These are phyloP conservation scores for Matsumyia berberina DNA, from an alignment of 2,888 invertebrate genomes.

Conservation along the genomic window DNA sequence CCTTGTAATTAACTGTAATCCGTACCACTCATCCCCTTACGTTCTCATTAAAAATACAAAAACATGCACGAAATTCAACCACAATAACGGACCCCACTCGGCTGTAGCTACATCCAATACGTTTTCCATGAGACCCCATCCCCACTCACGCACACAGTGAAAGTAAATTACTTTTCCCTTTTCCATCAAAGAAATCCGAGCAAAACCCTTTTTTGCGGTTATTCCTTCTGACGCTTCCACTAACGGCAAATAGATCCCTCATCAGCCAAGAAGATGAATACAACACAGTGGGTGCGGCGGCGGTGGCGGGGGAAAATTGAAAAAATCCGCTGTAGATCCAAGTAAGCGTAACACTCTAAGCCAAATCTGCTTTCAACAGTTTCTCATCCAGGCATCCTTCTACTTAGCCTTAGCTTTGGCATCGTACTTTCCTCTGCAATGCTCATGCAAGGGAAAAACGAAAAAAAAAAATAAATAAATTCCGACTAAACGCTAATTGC, in stretches of 20 bases:
- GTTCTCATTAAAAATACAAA: slow-evolving; percentile 22
- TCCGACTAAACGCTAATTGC: slow-evolving; percentile 68
- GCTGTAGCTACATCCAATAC: slow-evolving; percentile 2
- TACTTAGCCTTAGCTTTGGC: slow-evolving; percentile 5
- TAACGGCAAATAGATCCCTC: slow-evolving; percentile 48
- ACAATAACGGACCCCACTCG: slow-evolving; percentile 42
- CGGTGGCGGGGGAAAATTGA: neutral
- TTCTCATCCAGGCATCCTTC: slow-evolving; percentile 53
- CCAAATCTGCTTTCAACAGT: slow-evolving; percentile 61
- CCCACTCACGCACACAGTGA: neutral
- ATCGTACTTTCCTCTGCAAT: slow-evolving; percentile 3
- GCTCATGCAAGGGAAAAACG: neutral
- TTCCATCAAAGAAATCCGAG: slow-evolving; percentile 37
- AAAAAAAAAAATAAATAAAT: neutral
- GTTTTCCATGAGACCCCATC: slow-evolving; percentile 14
- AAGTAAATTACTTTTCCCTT: slow-evolving; percentile 19
- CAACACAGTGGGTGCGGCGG: neutral
- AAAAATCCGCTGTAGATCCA: slow-evolving; percentile 59
- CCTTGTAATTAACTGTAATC: slow-evolving; percentile 71
- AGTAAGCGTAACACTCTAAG: slow-evolving; percentile 51
- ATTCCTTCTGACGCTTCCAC: slow-evolving; percentile 9
- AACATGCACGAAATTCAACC: slow-evolving; percentile 17
- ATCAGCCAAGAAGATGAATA: slow-evolving; percentile 14
- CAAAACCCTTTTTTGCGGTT: slow-evolving; percentile 52
- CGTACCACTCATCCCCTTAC: slow-evolving; percentile 33